Base-by-base conservation (phyloP, 2,888 invertebrate genomes). In the Macaria notata region DNA sequence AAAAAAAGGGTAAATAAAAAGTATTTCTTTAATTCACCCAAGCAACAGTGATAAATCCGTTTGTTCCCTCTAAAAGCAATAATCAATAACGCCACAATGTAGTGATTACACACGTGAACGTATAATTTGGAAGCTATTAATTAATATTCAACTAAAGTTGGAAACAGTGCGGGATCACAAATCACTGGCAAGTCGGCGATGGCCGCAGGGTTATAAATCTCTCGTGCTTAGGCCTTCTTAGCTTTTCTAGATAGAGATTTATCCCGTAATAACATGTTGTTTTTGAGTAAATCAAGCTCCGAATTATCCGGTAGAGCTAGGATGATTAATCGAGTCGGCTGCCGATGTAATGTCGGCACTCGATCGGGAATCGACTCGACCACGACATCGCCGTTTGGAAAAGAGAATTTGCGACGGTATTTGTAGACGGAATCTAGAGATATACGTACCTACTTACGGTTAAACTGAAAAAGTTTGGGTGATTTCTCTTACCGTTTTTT, bases 171-270 rank as follows among this genome's bases (percentile, higher is more conserved):
- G 55, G 84, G 82, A 84, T 83, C 83, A 89, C 88, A 90, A 89
- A 90, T 89, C 89, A 88, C 85, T 83, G 64, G 77, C 78, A 81
- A 83, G 63, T 82, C 81, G 83, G 79, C 81, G 83, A 84, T 84
- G 75, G 86, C 86, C 78, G 72, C 70, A 68, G 83, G 84, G 78
- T 71, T 72, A 84, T 91, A 90, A 91, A 90, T 90, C 90, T 87
- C 75, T 77, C 78, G 84, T 83, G 86, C 88, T 91, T 90, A 91
- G 89, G 87, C 86, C 89, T 89, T 86, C 89, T 91, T 89, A 90
- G 89, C 89, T 88, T 90, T 91, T 89, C 91, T 90, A 91, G 90
- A 91, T 90, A 91, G 85, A 91, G 91, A 91, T 91, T 91, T 91
- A 91, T 90, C 88, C 88, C 81, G 78, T 91, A 91, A 91, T 91